These are phyloP conservation scores for Eurytoma adleriae DNA, from an alignment of 2,888 invertebrate genomes.

Conservation along the genomic window DNA sequence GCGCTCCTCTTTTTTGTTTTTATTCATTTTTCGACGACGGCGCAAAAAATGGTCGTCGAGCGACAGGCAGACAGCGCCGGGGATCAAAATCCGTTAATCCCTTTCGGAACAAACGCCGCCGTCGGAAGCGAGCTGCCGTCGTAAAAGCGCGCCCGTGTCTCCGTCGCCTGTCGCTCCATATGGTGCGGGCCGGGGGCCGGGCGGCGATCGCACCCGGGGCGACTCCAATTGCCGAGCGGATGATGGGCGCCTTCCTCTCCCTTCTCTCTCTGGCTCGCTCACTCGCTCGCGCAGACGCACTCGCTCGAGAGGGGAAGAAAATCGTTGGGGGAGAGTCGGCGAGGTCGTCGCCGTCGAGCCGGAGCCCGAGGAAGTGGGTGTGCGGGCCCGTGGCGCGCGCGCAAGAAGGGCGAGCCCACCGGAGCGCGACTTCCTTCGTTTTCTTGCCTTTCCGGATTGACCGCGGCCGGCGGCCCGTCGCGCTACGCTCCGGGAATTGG, in stretches of 20 bases:
- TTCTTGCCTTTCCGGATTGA: conserved; percentile 14
- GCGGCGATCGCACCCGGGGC: conserved; percentile 16
- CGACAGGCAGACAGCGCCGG: too few relatives aligned
- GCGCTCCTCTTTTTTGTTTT: too few relatives aligned
- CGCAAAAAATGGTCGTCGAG: too few relatives aligned
- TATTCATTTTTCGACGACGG: too few relatives aligned
- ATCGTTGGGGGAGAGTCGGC: neutral
- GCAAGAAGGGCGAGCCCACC: neutral
- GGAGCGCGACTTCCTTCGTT: conserved; percentile 32
- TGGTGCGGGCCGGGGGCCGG: neutral
- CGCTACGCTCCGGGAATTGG: conserved; percentile 3
- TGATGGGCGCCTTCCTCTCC: neutral
- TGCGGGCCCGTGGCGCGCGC: neutral
- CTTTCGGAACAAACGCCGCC: neutral
- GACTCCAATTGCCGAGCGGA: conserved; percentile 22
- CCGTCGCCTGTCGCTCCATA: conserved; percentile 15
- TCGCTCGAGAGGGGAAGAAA: neutral
- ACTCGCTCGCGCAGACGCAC: neutral
- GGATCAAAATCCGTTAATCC: too few relatives aligned
- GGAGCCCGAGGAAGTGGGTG: neutral
- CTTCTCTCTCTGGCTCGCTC: neutral
- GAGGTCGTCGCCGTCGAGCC: conserved; percentile 4
- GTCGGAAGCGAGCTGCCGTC: neutral
- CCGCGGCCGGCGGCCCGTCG: neutral
- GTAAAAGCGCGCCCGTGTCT: neutral